Percentiles rank a stretch among this genome's conserved stretches.
phyloP scores from a whole-genome alignment of 2,113 vertebrate species.

The Cyphomyrus discorhynchus region DNA sequence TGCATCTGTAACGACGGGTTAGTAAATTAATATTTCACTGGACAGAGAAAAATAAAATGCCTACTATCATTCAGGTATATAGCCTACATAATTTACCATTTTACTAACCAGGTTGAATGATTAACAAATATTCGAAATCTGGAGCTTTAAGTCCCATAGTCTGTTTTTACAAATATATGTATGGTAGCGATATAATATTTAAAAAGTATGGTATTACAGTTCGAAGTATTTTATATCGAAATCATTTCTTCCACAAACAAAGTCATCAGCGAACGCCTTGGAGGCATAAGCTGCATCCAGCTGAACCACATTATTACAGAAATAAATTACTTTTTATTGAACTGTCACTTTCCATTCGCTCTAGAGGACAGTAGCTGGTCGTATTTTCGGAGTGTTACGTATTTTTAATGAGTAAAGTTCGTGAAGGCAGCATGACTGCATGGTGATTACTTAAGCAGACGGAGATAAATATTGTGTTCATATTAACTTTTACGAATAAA shows the following conservation, averaged over 20 bases:
- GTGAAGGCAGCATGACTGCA: not conserved
- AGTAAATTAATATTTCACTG: not conserved
- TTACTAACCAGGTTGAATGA: not conserved
- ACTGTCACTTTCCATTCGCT: not conserved
- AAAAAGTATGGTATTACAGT: not conserved
- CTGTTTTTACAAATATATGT: not conserved
- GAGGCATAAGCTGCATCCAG: not conserved
- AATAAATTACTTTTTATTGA: conserved; percentile 8
- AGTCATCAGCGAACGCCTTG: not conserved
- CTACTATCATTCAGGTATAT: not conserved
- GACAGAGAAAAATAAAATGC: not conserved
- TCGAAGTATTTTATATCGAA: not conserved
- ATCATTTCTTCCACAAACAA: not conserved
- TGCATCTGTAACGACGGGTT: not conserved
- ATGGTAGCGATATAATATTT: not conserved
- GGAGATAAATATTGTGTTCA: not conserved
- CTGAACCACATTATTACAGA: not conserved
- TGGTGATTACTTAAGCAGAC: not conserved
- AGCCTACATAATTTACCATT: not conserved
- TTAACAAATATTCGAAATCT: not conserved
- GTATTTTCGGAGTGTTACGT: not conserved
- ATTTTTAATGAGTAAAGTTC: conserved; percentile 5
- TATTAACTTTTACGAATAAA: not conserved
- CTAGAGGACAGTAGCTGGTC: not conserved
- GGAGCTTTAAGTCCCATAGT: not conserved